phyloP scores from a whole-genome alignment of 2,797 vertebrate genomes.

The Microcaecilia unicolor region DNA sequence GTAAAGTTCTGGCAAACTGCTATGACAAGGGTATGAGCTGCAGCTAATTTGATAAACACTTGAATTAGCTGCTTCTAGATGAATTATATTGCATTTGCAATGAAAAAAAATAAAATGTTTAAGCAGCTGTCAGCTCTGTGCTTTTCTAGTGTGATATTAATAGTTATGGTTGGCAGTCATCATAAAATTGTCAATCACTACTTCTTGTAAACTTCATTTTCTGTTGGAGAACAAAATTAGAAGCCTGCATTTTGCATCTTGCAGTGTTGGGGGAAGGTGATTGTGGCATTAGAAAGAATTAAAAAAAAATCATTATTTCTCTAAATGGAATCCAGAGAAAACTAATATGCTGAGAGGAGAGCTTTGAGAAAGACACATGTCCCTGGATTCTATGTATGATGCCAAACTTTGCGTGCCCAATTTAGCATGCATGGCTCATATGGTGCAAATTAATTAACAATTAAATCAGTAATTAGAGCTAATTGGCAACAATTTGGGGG shows the following conservation, averaged over 20 bases:
- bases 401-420: no score
- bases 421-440: no score
- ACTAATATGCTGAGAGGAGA: not conserved
- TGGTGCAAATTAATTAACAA: no score
- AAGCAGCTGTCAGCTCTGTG: not conserved
- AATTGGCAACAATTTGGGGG: no score
- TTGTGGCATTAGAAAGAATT: not conserved
- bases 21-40: no score
- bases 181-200: conserved; percentile 1
- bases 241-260: not conserved
- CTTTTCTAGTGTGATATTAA: not conserved
- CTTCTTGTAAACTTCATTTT: conserved; percentile 1
- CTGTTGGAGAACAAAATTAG: not conserved
- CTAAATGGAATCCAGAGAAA: no score
- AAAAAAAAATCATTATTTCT: not conserved
- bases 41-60: no score
- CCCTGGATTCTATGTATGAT: no score
- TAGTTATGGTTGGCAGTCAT: not conserved
- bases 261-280: not conserved
- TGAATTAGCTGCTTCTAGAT: not conserved
- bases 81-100: conserved; percentile 10
- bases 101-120: conserved; percentile 3
- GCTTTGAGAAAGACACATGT: not conserved
- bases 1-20: no score
- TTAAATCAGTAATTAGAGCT: no score